These are phyloP conservation scores for Coregonus ussuriensis DNA, from an alignment of 2,797 vertebrate genomes.

Conservation along the genomic window DNA sequence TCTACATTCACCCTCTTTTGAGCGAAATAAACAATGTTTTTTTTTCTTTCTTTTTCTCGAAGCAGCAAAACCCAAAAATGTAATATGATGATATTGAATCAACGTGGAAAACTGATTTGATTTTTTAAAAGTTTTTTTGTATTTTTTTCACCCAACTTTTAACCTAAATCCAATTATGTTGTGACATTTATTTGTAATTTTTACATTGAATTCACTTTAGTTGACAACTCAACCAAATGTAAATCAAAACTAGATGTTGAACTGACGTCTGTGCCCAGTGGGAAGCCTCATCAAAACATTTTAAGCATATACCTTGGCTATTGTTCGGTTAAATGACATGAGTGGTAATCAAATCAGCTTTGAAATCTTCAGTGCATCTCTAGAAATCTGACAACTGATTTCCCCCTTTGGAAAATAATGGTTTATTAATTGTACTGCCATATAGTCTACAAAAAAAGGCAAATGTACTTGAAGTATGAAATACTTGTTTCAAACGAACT, in stretches of 20 bases:
- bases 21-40: neutral
- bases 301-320: constrained; percentile 37
- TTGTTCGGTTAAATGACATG: constrained; percentile 23
- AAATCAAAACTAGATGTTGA: too few relatives aligned
- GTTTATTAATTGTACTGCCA: neutral
- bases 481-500: constrained; percentile 14
- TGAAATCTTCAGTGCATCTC: constrained; percentile 19
- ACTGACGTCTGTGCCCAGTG: too few relatives aligned
- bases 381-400: constrained; percentile 28
- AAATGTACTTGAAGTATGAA: neutral
- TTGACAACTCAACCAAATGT: too few relatives aligned
- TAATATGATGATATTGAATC: too few relatives aligned
- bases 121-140: too few relatives aligned
- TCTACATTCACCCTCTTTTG: constrained; percentile 7
- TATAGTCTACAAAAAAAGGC: neutral
- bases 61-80: neutral
- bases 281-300: constrained; percentile 41
- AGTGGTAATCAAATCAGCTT: constrained; percentile 28
- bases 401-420: neutral
- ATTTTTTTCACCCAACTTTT: too few relatives aligned
- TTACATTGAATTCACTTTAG: too few relatives aligned
- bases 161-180: too few relatives aligned
- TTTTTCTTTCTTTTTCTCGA: neutral
- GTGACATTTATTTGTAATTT: too few relatives aligned
- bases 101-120: too few relatives aligned